Evolutionary conservation across 2,113 vertebrate species (phyloP).

Genomic region (human): DNA sequence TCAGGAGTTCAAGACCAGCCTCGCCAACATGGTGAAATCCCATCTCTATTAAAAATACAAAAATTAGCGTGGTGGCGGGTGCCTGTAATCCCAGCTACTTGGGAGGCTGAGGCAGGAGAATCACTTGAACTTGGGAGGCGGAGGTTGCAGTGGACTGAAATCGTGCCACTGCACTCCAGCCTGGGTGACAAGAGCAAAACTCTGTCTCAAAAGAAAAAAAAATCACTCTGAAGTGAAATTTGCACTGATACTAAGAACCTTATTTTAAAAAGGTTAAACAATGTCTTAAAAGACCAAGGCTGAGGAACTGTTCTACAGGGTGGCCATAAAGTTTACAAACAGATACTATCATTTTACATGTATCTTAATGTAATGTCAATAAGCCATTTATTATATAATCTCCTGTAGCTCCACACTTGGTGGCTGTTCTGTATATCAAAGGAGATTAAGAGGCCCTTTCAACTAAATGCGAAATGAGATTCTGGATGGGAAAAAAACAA

Average conservation of each 20-base stretch:
- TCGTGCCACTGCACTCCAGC: no score
- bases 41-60: no score
- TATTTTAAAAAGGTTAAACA: slow-evolving; percentile 9
- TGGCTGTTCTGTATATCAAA: background rate
- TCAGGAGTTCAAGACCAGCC: no score
- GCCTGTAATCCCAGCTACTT: no score
- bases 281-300: background rate
- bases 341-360: background rate
- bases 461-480: background rate
- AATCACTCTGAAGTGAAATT: background rate
- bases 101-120: no score
- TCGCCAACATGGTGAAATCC: no score
- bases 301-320: background rate
- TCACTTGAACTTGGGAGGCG: no score
- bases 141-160: no score
- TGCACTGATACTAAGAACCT: background rate
- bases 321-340: background rate
- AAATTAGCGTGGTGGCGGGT: no score
- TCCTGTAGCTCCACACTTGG: background rate
- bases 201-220: no score
- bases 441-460: background rate
- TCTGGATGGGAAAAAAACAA: background rate
- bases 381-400: background rate
- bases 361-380: background rate
- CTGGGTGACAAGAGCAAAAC: no score